A percentile compares a stretch with the other conserved stretches of the same genome.
Evolutionary conservation across 2,888 invertebrate species (phyloP).

Genomic region (Drosophila falleni): DNA sequence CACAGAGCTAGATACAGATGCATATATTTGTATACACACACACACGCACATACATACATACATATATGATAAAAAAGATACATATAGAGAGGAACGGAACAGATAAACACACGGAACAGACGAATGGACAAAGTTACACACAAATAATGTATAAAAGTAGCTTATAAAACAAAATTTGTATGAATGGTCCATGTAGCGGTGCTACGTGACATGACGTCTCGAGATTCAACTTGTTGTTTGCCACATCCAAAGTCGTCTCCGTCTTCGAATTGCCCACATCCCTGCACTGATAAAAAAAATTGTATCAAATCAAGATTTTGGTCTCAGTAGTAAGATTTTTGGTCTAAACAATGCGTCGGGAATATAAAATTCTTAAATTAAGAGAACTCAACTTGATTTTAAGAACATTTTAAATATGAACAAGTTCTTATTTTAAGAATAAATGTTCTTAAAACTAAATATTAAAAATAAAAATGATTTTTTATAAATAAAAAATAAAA

Average conservation of each 20-base stretch:
- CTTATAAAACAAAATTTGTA: constrained; percentile 81
- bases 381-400: too few species aligned
- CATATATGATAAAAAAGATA: constrained; percentile 8
- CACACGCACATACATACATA: constrained; percentile 23
- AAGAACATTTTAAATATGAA: too few species aligned
- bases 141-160: constrained; percentile 78
- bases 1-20: constrained; percentile 21
- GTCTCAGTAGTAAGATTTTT: too few species aligned
- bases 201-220: constrained; percentile 76
- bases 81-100: constrained; percentile 21
- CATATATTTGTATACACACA: constrained; percentile 11
- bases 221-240: constrained; percentile 73
- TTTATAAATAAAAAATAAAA: too few species aligned
- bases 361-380: too few species aligned
- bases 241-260: constrained; percentile 38
- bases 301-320: too few species aligned
- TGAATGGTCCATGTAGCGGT: constrained; percentile 78
- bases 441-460: too few species aligned
- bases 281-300: too few species aligned
- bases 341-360: too few species aligned
- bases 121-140: constrained; percentile 70
- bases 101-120: constrained; percentile 56
- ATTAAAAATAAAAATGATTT: too few species aligned
- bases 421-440: too few species aligned
- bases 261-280: constrained; percentile 24